Base-by-base conservation (phyloP, 2,797 vertebrate genomes). In the Spinus olivaceus region DNA sequence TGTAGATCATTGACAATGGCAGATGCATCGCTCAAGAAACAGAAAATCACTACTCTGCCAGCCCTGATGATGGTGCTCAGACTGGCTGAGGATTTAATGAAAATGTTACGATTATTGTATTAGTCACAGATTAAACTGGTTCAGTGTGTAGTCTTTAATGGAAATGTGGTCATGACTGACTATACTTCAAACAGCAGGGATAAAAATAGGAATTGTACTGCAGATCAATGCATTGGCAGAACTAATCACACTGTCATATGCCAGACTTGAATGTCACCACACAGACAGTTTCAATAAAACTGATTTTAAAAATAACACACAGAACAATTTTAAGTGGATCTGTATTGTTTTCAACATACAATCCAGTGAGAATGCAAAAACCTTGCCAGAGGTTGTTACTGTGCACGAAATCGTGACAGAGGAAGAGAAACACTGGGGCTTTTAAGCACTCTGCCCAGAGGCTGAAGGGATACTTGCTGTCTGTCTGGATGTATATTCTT, bases 141-240 rank as follows among this genome's bases (percentile, higher is more conserved):
- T 89, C 90, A 54, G 71, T 1, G 1, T 56, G 42, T 78, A 78
- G 71, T 89, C 81, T 77, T 91, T 87, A 93, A 86, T 85, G 86
- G 88, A 81, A 92, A 89, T 57, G 53, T 82, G 67, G 73, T 88
- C 78, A 78, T 77, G 78, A 82, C 76, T 95, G 92, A 90, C 82
- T 92, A 24, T 81, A 63, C 51, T 94, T 90, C 60, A 85, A 88
- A 81, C 64, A 77, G 66, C 14, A 61, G 42, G 65, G 82, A 37
- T 85, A 90, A 95, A 94, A 93, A 95, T 92, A 96, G 93, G 60
- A 67, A 47, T 65, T 0, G 1, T 88, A 32, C 67, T 56, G 74
- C 78, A 89, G 88, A 94, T 93, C 92, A 82, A 59, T 94, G 71
- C 39, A 61, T 64, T 82, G 90, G 88, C 92, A 94, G 67, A 92